Conservation (phyloP, 2,113 vertebrate species). For the Thinocorus orbignyianus region DNA sequence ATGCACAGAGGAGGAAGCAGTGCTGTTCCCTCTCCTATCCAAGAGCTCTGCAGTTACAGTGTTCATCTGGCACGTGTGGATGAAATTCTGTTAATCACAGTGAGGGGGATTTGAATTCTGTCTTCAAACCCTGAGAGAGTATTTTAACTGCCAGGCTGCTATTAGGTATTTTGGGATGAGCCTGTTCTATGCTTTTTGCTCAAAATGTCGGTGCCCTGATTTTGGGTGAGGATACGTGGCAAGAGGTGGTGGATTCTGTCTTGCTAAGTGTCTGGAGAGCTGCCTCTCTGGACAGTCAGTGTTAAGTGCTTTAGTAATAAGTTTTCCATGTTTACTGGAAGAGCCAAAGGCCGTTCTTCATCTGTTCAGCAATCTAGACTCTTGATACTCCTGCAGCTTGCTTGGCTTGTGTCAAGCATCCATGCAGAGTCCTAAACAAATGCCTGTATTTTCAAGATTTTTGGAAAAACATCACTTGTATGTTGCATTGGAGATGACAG, state of each 20-base stretch:
- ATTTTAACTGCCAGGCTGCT: background rate
- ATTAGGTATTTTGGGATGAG: background rate
- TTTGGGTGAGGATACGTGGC: background rate
- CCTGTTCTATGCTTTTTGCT: background rate
- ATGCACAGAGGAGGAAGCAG: background rate
- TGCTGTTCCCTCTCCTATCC: background rate
- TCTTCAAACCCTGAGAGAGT: background rate
- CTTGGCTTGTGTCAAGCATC: background rate
- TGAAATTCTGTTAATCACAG: background rate
- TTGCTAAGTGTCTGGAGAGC: background rate
- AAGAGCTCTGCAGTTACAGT: background rate
- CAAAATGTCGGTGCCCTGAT: background rate
- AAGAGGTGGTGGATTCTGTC: background rate
- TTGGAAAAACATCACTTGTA: rapidly evolving
- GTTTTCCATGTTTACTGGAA: background rate
- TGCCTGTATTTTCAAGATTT: background rate
- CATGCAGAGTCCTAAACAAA: background rate
- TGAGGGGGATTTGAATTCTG: background rate
- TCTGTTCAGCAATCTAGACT: background rate
- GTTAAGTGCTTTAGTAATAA: background rate
- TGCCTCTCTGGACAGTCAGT: background rate
- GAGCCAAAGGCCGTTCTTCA: background rate
- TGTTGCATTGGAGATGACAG: background rate
- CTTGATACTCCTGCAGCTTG: background rate
- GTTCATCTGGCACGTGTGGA: background rate